Evolutionary conservation across 2,797 vertebrate genomes (phyloP), one percentile per base, ranked within the genome.

Genomic region (Rhabdophis nuchalis): DNA sequence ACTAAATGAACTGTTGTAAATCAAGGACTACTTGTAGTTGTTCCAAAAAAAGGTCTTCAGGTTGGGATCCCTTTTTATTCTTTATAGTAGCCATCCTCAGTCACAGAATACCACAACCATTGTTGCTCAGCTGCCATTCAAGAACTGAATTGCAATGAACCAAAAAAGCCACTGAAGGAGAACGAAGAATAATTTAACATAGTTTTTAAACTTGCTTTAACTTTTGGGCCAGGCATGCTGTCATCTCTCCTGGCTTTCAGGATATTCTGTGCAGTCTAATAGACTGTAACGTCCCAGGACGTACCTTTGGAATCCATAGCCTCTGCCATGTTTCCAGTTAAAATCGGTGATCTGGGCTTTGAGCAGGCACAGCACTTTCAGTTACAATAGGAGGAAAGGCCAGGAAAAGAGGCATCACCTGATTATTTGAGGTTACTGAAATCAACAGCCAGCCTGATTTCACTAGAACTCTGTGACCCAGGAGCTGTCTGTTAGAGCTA

Each of bases 81-180:
- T 68, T 88, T 18, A 2, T 36, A 7, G 50, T 46, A 41, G 23
- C 68, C 52, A 27, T 36, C 36, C 50, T 41, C 12, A 88, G 25
- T 88, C 57, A 91, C 56, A 61, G 36, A 88, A 90, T 85, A 72
- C 54, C 52, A 54, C 36, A 46, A 36, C 82, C 3, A 2, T 10
- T 29, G 25, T 89, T 23, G 12, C 60, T 87, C 86, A 85, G 50
- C 57, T 85, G 32, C 50, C 53, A 36, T 64, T 36, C 56, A 56
- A 85, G 32, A 2, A 16, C 7, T 91, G 86, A 91, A 93, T 58
- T 88, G 61, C 29, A 46, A 18, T 88, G 89, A 93, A 88, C 92
- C 86, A 32, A 2, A 41, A 41, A 29, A 85, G 27, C 52, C 12
- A 53, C 23, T 5, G 68, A 85, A 90, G 61, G 56, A 57, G 32